These are phyloP conservation scores for Podocnemis expansa DNA, from an alignment of 2,113 vertebrate species.

Conservation along the genomic window DNA sequence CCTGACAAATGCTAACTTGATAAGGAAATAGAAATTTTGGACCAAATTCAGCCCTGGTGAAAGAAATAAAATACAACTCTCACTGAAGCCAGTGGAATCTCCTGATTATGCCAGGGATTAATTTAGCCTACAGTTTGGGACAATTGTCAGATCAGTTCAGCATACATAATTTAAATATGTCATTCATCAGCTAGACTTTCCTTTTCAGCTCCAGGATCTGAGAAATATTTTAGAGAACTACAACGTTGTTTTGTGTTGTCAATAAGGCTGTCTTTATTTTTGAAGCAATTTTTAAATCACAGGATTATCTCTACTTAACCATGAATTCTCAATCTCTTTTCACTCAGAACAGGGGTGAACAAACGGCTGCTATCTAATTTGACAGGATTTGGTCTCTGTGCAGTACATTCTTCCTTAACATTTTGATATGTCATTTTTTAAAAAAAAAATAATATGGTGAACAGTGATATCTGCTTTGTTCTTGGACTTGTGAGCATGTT, in stretches of 20 bases:
- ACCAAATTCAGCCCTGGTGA: neutral
- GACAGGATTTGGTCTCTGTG: neutral
- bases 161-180: neutral
- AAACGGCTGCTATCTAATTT: neutral
- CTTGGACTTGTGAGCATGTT: neutral
- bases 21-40: neutral
- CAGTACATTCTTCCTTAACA: neutral
- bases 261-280: neutral
- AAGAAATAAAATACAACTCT: neutral
- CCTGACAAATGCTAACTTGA: neutral
- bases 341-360: neutral
- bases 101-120: neutral
- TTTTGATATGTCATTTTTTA: neutral
- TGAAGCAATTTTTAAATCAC: neutral
- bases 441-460: neutral
- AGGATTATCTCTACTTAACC: neutral
- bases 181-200: rapidly evolving
- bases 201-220: neutral
- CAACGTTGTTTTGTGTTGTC: neutral
- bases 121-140: neutral
- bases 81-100: neutral
- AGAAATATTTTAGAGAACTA: neutral
- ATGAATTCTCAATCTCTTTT: neutral
- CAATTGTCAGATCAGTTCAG: neutral
- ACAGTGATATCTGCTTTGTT: neutral